Base-by-base conservation (phyloP, 2,113 vertebrate genomes). In the Rhea americana region DNA sequence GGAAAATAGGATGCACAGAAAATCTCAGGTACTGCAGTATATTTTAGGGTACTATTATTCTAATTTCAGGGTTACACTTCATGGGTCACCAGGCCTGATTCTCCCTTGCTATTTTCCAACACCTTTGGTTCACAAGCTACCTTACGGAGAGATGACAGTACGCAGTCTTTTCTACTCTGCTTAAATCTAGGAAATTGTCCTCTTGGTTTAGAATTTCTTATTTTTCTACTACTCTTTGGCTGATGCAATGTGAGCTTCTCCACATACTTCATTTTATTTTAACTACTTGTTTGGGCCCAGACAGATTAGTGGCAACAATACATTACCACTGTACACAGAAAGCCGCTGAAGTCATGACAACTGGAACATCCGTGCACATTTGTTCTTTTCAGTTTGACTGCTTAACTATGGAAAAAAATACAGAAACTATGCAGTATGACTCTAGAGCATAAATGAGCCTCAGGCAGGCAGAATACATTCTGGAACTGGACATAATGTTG, bases 41-140 rank as follows among this genome's bases (percentile, higher is more conserved):
- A 22, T 5, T 10, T 37, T 1, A 17, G 21, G 1, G 16, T 7
- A 2, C 12, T 19, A 2, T 0, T 13, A 41, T 41, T 9, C 45
- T 28, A 5, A 70, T 70, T 76, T 41, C 59, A 67, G 45, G 61
- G 53, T 53, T 28, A 19, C 9, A 35, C 26, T n/a, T 67, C 32
- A 0, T 7, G 16, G 58, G 32, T 32, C 15, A 65, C 43, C 37
- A 26, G 55, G 50, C 21, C 50, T 39, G 45, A 11, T 30, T 63
- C n/a, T 59, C 67, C 50, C 39, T 53, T 20, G 13, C 16, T 8
- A 11, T 32, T 28, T 82, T 71, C 66, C 37, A 71, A 61, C 24
- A 50, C 25, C 48, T 72, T 11, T 9, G 35, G 45, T 55, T 82
- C 24, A 45, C 17, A 43, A 24, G 43, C 24, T 61, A 41, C 66